phyloP scores from a whole-genome alignment of 37 sponge, comb jelly and placozoan species.

The Oopsacas minuta region DNA sequence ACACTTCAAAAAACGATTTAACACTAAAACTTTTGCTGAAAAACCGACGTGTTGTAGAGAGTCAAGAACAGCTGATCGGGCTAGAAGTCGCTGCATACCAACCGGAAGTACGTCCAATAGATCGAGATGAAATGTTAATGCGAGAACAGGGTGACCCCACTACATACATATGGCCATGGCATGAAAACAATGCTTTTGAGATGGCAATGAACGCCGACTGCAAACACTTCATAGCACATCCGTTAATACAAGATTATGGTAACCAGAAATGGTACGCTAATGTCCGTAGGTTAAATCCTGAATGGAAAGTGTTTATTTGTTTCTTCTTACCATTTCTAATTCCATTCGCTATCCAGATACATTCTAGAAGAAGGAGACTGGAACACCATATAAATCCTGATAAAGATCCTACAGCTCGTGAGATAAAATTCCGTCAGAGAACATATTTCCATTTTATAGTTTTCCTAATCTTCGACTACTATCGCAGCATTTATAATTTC shows the following conservation, averaged over 20 bases:
- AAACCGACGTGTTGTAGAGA: not conserved
- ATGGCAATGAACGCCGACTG: conserved; percentile 3
- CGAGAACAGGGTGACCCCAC: not conserved
- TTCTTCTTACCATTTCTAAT: conserved; percentile 13
- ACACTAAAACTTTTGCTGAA: not conserved
- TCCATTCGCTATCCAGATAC: not conserved
- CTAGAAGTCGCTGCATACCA: not conserved
- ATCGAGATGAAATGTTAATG: not conserved
- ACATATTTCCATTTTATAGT: not conserved
- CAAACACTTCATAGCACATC: not conserved
- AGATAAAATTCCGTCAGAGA: not conserved
- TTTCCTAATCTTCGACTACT: not conserved
- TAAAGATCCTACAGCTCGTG: not conserved
- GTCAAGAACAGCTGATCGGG: not conserved
- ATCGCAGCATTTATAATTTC: not conserved
- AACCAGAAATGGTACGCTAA: conserved; percentile 6
- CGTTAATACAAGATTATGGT: conserved; percentile 11
- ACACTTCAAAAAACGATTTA: not conserved
- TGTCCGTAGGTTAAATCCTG: not conserved
- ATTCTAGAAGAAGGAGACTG: not conserved
- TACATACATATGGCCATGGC: not conserved
- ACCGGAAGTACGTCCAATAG: not conserved
- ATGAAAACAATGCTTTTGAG: conserved; percentile 3
- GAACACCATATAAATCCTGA: conserved; percentile 16
- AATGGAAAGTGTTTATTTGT: not conserved